Percentiles rank a stretch among this genome's conserved stretches.
These are phyloP conservation scores for Argyresthia goedartella DNA, from an alignment of 2,888 invertebrate species.

Conservation along the genomic window DNA sequence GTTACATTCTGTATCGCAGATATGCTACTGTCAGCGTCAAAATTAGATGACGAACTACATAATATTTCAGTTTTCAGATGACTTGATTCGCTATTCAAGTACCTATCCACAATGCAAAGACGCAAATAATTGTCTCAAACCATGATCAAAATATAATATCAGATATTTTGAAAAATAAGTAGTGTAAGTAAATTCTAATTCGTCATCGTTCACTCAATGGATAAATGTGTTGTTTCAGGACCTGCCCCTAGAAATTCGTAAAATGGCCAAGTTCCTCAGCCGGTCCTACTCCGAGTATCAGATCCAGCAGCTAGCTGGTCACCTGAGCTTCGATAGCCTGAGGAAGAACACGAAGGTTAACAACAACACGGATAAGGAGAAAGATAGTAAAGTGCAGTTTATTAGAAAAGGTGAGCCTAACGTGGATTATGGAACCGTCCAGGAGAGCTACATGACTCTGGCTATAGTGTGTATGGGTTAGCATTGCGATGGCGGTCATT, in stretches of 20 bases:
- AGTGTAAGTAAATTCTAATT: neutral
- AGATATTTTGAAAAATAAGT: neutral
- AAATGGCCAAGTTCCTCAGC: slow-evolving; percentile 63
- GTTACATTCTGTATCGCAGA: too few species aligned
- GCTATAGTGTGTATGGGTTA: too few species aligned
- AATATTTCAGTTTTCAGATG: too few species aligned
- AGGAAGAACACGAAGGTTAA: slow-evolving; percentile 71
- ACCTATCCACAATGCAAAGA: too few species aligned
- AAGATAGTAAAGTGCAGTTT: slow-evolving; percentile 41
- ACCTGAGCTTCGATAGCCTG: slow-evolving; percentile 72
- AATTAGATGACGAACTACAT: too few species aligned
- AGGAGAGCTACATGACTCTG: too few species aligned
- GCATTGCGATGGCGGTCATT: too few species aligned
- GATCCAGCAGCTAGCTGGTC: slow-evolving; percentile 48
- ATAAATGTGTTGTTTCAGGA: slow-evolving; percentile 37
- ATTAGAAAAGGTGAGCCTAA: slow-evolving; percentile 44
- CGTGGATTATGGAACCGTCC: neutral
- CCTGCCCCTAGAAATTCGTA: slow-evolving; percentile 56
- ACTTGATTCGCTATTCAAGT: too few species aligned
- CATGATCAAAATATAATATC: neutral
- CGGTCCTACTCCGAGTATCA: slow-evolving; percentile 46
- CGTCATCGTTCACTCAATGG: too few species aligned
- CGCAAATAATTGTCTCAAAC: too few species aligned
- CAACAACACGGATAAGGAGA: slow-evolving; percentile 35
- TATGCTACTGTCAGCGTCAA: too few species aligned